A percentile compares a stretch with the other conserved stretches of the same genome.
Conservation (phyloP, 2,797 vertebrate species). For the Gorsachius magnificus region DNA sequence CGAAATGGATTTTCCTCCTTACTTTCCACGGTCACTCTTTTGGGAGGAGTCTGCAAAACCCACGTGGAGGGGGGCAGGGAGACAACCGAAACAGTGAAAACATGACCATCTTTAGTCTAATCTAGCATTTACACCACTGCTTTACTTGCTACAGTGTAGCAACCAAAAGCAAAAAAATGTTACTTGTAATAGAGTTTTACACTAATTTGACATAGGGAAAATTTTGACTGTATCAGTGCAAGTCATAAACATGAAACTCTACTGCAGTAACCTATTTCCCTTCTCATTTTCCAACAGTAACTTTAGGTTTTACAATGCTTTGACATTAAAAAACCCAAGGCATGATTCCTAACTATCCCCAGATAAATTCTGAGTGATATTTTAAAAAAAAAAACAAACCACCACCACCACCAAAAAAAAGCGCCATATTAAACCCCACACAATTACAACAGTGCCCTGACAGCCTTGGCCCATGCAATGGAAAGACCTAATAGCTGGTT, state of each 20-base stretch:
- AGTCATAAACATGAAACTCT: background rate
- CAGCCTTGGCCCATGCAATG: background rate
- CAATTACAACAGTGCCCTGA: background rate
- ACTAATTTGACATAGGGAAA: background rate
- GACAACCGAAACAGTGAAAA: background rate
- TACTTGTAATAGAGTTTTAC: background rate
- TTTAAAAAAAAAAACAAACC: background rate
- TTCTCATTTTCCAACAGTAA: background rate
- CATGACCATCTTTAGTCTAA: background rate
- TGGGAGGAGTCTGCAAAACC: slow-evolving; percentile 80
- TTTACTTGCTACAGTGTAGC: background rate
- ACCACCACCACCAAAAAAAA: too few relatives aligned
- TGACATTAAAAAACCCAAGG: background rate
- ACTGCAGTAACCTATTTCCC: background rate
- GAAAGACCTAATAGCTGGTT: background rate
- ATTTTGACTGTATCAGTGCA: background rate
- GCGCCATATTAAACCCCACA: background rate
- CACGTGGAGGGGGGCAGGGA: background rate
- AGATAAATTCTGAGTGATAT: background rate
- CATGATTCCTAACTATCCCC: background rate
- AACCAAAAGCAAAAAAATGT: background rate
- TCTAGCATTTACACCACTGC: background rate
- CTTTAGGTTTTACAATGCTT: background rate
- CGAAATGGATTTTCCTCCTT: slow-evolving; percentile 86
- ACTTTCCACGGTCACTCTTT: slow-evolving; percentile 82